Percentiles rank a stretch among this genome's conserved stretches.
phyloP scores from a whole-genome alignment of 1,140 invertebrate species.

The Campoletis sonorensis region DNA sequence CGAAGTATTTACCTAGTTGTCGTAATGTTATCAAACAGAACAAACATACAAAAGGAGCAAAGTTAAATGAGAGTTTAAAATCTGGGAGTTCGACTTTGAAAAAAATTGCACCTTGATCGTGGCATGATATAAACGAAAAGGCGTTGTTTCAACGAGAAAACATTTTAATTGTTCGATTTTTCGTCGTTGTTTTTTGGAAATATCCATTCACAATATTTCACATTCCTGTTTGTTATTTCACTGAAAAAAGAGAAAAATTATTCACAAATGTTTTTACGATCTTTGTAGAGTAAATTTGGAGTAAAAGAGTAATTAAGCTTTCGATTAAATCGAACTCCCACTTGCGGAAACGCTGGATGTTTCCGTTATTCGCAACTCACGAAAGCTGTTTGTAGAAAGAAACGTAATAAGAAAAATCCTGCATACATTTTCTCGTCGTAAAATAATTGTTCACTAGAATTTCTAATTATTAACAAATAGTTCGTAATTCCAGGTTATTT shows the following conservation, averaged over 20 bases:
- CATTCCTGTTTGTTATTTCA: slow-evolving; percentile 16
- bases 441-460: slow-evolving; percentile 32
- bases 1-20: slow-evolving; percentile 43
- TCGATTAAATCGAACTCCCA: slow-evolving; percentile 29
- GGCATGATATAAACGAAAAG: too few relatives aligned
- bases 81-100: slow-evolving; percentile 22
- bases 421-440: slow-evolving; percentile 31
- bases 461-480: slow-evolving; percentile 34
- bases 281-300: neutral
- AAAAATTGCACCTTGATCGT: neutral
- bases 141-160: neutral
- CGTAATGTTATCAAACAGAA: slow-evolving; percentile 23
- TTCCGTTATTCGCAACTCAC: slow-evolving; percentile 33
- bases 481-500: slow-evolving; percentile 3
- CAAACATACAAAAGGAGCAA: neutral
- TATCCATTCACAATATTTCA: neutral
- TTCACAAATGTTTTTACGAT: slow-evolving; percentile 2
- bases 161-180: neutral
- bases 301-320: neutral
- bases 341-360: slow-evolving; percentile 46
- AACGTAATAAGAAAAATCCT: neutral
- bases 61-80: neutral
- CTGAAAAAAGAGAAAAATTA: neutral
- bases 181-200: slow-evolving; percentile 1
- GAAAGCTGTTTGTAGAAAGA: neutral